Evolutionary conservation across 2,113 vertebrate species (phyloP).

Genomic region (Ploceus nigricollis): DNA sequence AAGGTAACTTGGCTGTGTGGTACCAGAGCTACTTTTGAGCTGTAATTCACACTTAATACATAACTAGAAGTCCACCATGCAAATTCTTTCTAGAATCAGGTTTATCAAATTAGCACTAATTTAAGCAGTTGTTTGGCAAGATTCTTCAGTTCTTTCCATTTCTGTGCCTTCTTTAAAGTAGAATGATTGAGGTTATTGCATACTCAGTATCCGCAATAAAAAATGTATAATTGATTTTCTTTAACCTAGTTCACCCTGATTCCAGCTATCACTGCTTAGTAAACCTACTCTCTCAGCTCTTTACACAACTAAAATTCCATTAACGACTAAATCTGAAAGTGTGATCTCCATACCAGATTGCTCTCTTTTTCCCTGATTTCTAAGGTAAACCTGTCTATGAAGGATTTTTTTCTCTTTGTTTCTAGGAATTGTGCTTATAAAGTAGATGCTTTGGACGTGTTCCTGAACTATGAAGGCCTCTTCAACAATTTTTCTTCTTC

Average conservation of each 20-base stretch:
- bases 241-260: background rate
- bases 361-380: background rate
- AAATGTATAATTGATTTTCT: background rate
- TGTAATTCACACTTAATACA: background rate
- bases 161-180: background rate
- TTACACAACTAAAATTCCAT: background rate
- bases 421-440: background rate
- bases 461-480: background rate
- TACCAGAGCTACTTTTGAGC: background rate
- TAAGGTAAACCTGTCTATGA: background rate
- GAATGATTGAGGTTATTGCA: background rate
- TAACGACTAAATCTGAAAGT: background rate
- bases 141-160: background rate
- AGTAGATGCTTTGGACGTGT: background rate
- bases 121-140: background rate
- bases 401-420: background rate
- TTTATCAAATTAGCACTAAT: background rate
- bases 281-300: background rate
- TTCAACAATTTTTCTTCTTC: background rate
- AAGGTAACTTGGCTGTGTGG: background rate
- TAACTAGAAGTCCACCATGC: background rate
- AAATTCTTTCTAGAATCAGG: background rate
- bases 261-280: background rate
- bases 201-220: background rate
- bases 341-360: background rate